Evolutionary conservation across 2,797 vertebrate genomes (phyloP).

Genomic region (Nyctalus aviator): DNA sequence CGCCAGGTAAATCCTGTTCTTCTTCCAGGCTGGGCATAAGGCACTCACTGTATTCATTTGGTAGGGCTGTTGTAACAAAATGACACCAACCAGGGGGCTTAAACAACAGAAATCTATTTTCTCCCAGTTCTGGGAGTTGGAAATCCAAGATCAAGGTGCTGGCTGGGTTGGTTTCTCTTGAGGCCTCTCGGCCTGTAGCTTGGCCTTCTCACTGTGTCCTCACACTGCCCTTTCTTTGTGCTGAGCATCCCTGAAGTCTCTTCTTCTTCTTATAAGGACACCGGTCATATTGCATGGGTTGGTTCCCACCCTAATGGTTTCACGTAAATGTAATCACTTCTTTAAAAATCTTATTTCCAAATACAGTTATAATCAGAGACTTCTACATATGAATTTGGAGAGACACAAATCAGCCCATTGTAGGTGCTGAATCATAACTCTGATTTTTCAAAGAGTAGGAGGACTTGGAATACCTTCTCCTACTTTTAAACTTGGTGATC

Average conservation of each 20-base stretch:
- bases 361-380: not conserved
- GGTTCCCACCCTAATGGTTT: not conserved
- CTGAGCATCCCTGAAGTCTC: not conserved
- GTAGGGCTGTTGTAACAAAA: not conserved
- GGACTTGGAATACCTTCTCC: not conserved
- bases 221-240: not conserved
- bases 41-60: not conserved
- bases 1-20: not conserved
- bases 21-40: not conserved
- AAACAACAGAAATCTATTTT: not conserved
- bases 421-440: not conserved
- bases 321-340: not conserved
- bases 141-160: not conserved
- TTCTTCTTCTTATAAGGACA: not conserved
- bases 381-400: not conserved
- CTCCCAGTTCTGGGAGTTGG: not conserved
- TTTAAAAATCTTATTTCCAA: constrained; percentile 26
- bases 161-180: not conserved
- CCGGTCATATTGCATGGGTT: not conserved
- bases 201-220: not conserved
- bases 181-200: not conserved
- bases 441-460: not conserved
- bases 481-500: not conserved
- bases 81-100: not conserved
- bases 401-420: not conserved